These are phyloP conservation scores for Falco novaeseelandiae DNA, from an alignment of 2,797 vertebrate genomes.

Conservation along the genomic window DNA sequence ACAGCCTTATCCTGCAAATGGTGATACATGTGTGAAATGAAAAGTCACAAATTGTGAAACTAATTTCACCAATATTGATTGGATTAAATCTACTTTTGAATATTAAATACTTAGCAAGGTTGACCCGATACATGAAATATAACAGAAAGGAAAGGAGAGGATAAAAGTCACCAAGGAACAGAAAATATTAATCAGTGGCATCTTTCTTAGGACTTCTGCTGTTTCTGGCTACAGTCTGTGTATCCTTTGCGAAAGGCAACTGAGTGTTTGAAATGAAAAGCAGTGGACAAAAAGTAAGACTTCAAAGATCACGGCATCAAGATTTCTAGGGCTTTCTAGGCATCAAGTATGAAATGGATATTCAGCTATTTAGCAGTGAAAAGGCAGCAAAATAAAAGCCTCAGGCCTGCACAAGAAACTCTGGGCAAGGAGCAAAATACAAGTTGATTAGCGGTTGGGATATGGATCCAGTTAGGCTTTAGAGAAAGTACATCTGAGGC, in stretches of 20 bases:
- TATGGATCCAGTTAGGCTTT: neutral
- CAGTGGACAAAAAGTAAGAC: neutral
- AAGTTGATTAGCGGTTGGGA: neutral
- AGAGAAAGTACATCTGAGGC: neutral
- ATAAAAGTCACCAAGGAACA: neutral
- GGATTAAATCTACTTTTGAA: neutral
- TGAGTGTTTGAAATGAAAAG: neutral
- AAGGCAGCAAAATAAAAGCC: neutral
- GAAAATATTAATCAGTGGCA: neutral
- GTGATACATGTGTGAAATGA: neutral
- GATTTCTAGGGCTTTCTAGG: neutral
- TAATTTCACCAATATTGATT: neutral
- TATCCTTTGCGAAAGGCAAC: neutral
- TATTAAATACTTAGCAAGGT: neutral
- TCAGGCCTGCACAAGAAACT: neutral
- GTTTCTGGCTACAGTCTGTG: neutral
- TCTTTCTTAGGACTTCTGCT: neutral
- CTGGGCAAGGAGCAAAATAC: neutral
- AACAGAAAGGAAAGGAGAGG: neutral
- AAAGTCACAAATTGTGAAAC: neutral
- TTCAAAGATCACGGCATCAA: neutral
- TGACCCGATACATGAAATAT: neutral
- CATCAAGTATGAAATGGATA: neutral
- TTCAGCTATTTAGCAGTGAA: neutral
- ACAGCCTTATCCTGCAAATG: neutral